These are phyloP conservation scores for Danionella dracula DNA, from an alignment of 2,797 vertebrate species.

Conservation along the genomic window DNA sequence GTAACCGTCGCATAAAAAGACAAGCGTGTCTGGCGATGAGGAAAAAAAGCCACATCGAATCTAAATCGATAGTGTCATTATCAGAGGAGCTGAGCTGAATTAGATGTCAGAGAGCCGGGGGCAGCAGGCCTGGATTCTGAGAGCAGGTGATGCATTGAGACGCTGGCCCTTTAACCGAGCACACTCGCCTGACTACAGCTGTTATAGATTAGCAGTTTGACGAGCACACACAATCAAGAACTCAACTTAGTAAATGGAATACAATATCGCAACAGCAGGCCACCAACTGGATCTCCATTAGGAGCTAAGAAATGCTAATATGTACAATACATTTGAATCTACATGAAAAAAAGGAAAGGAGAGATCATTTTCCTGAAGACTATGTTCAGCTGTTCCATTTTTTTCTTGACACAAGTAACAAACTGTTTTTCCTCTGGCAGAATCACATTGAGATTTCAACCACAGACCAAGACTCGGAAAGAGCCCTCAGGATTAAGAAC, in stretches of 20 bases:
- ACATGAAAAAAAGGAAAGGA: not conserved
- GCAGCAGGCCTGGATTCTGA: slow-evolving; percentile 58
- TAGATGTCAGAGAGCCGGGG: slow-evolving; percentile 59
- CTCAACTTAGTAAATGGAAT: slow-evolving; percentile 45
- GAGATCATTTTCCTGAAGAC: no score
- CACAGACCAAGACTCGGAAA: no score
- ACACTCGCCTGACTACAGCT: slow-evolving; percentile 31
- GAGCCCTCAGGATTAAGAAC: no score
- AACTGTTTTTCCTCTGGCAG: no score
- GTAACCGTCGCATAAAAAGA: slow-evolving; percentile 41
- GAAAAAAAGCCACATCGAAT: slow-evolving; percentile 29
- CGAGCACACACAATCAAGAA: slow-evolving; percentile 40
- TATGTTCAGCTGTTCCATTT: no score
- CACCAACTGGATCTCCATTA: slow-evolving; percentile 35
- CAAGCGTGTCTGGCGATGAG: slow-evolving; percentile 37
- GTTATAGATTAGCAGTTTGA: slow-evolving; percentile 49
- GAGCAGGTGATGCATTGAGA: slow-evolving; percentile 51
- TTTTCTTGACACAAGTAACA: no score
- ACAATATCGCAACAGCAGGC: slow-evolving; percentile 38
- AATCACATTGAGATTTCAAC: no score
- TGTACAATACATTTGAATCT: not conserved
- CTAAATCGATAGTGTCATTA: slow-evolving; percentile 67
- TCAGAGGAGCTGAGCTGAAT: slow-evolving; percentile 57
- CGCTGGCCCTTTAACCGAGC: slow-evolving; percentile 41
- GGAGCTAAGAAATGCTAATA: not conserved